Conservation (phyloP, 2,113 vertebrate genomes). For the Macrotis lagotis region DNA sequence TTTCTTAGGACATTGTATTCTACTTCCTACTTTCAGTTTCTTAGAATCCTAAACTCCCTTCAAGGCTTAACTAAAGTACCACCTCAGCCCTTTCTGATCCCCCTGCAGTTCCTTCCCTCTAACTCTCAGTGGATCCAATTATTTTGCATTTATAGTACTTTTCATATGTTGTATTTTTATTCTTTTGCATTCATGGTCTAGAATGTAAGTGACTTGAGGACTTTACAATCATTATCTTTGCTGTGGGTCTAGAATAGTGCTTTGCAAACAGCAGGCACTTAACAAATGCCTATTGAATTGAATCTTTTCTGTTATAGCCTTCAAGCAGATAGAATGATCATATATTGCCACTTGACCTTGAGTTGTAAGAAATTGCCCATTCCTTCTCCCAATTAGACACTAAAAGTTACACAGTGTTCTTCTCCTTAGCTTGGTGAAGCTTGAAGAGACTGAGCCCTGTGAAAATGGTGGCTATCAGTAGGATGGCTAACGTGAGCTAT, state of each 20-base stretch:
- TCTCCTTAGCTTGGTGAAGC: constrained; percentile 37
- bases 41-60: not conserved
- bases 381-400: constrained; percentile 39
- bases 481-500: constrained; percentile 29
- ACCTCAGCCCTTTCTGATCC: not conserved
- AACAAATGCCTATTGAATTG: not conserved
- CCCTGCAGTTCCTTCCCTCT: not conserved
- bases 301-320: not conserved
- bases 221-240: not conserved
- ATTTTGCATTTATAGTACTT: not conserved
- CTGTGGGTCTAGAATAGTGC: not conserved
- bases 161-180: not conserved
- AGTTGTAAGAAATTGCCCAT: not conserved
- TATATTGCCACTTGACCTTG: not conserved
- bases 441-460: constrained; percentile 6
- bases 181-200: not conserved
- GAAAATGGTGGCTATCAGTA: constrained; percentile 38
- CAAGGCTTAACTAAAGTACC: not conserved
- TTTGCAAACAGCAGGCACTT: not conserved
- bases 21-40: not conserved
- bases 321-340: not conserved
- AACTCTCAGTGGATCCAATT: not conserved
- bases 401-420: not conserved
- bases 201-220: not conserved
- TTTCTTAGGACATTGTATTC: not conserved